Conservation (phyloP, 1,140 invertebrate genomes). For the Zaprionus tsacasi region DNA sequence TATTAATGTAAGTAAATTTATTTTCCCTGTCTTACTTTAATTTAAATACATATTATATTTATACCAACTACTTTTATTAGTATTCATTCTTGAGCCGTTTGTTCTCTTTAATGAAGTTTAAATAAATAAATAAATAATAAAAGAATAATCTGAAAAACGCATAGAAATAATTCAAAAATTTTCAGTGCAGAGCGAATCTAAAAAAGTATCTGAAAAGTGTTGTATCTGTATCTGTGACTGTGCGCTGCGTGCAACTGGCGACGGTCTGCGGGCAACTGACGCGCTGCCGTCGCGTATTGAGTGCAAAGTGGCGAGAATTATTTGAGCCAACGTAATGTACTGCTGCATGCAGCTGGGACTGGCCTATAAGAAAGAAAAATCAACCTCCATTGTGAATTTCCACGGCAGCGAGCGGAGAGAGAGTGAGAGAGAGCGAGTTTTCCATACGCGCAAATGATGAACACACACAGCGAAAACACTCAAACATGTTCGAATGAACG, state of each 20-base stretch:
- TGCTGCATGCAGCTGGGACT: constrained; percentile 12
- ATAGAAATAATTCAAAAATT: no score
- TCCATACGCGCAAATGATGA: constrained; percentile 67
- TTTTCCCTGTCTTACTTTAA: no score
- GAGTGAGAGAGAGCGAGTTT: constrained; percentile 52
- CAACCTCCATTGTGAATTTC: constrained; percentile 83
- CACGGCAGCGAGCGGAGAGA: constrained; percentile 28
- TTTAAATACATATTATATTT: no score
- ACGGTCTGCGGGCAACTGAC: constrained; percentile 37
- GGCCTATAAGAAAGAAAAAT: constrained; percentile 78
- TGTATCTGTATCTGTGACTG: not conserved
- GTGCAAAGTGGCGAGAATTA: constrained; percentile 41
- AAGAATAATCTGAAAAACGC: no score
- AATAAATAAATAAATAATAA: no score
- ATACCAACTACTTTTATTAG: no score
- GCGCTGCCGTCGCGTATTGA: constrained; percentile 22
- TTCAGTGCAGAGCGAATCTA: not conserved
- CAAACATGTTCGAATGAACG: constrained; percentile 36
- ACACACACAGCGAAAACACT: constrained; percentile 40
- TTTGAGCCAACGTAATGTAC: constrained; percentile 34
- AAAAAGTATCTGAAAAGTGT: not conserved
- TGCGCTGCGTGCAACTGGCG: constrained; percentile 46
- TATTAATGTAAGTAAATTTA: no score
- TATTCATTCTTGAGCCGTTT: no score
- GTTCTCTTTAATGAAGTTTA: no score